Percentiles rank a stretch among this genome's conserved stretches.
Conservation (phyloP, 2,797 vertebrate species). For the Okamejei kenojei region DNA sequence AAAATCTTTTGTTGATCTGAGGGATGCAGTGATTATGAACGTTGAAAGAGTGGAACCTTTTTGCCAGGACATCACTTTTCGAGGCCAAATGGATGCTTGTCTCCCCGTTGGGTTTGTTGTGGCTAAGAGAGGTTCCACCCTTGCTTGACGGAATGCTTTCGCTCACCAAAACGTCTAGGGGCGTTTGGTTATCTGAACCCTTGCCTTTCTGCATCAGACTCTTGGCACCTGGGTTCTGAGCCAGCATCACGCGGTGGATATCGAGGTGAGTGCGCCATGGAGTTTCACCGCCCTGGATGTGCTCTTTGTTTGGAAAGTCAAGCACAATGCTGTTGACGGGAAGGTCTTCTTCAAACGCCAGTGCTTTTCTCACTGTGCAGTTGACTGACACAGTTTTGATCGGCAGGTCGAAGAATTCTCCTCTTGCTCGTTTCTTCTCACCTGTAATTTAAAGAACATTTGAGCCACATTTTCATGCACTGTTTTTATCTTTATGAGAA, state of each 20-base stretch:
- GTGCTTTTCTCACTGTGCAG: slow-evolving; percentile 47
- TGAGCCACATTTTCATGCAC: neutral
- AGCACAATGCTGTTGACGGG: slow-evolving; percentile 49
- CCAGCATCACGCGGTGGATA: slow-evolving; percentile 52
- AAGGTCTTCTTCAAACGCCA: slow-evolving; percentile 45
- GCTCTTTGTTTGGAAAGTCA: slow-evolving; percentile 40
- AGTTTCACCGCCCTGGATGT: slow-evolving; percentile 43
- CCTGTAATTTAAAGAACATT: slow-evolving; percentile 21
- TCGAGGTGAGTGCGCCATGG: slow-evolving; percentile 65
- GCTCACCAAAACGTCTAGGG: too few relatives aligned
- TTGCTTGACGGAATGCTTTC: neutral
- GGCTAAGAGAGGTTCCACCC: neutral
- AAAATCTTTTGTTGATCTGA: slow-evolving; percentile 27
- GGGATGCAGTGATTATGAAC: neutral
- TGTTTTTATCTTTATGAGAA: neutral
- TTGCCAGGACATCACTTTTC: neutral
- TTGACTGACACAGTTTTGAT: slow-evolving; percentile 59
- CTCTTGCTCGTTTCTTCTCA: neutral
- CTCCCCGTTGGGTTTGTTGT: neutral
- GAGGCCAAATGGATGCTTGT: neutral
- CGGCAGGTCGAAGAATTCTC: neutral
- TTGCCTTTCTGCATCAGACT: neutral
- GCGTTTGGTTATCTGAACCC: neutral
- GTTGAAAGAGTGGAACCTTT: neutral
- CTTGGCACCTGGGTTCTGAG: neutral